A percentile compares a stretch with the other conserved stretches of the same genome.
phyloP scores from a whole-genome alignment of 2,113 vertebrate species.

The Psittacula cyanocephala region DNA sequence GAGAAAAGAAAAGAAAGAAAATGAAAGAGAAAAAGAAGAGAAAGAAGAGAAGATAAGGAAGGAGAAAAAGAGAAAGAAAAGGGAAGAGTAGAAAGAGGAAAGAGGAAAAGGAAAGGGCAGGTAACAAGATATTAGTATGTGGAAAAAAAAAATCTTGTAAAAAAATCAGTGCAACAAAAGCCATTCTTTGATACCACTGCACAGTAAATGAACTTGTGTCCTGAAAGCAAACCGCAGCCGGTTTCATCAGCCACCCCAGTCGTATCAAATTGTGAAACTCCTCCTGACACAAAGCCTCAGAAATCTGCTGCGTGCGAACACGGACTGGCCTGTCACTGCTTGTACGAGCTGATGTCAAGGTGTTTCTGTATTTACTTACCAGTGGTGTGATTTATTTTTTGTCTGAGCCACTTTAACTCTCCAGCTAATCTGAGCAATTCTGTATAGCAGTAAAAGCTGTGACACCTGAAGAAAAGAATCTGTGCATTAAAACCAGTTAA shows the following conservation, averaged over 20 bases:
- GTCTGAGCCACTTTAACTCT: constrained; percentile 47
- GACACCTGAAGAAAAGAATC: constrained; percentile 46
- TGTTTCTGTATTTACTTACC: constrained; percentile 69
- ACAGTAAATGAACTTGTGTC: constrained; percentile 79
- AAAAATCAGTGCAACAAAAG: constrained; percentile 88
- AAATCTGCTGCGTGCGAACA: constrained; percentile 54
- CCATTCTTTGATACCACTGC: constrained; percentile 98
- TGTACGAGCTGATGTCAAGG: constrained; percentile 68
- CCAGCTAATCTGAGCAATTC: constrained; percentile 58
- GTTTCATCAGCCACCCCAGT: constrained; percentile 57
- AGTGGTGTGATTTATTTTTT: constrained; percentile 49
- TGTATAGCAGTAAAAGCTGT: constrained; percentile 58
- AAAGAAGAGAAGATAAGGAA: constrained; percentile 35
- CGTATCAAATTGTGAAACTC: constrained; percentile 59
- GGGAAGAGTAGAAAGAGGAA: no score
- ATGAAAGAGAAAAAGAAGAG: constrained; percentile 57
- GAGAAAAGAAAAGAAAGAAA: constrained; percentile 48
- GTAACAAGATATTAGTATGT: constrained; percentile 73
- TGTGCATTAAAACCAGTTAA: constrained; percentile 27
- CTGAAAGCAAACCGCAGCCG: constrained; percentile 35
- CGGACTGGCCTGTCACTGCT: constrained; percentile 63
- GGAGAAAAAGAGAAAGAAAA: background rate
- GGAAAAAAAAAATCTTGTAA: constrained; percentile 69
- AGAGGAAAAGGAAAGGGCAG: constrained; percentile 62
- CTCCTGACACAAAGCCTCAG: constrained; percentile 67